Evolutionary conservation across 2,888 invertebrate species (phyloP).

Genomic region (Aporophyla lueneburgensis): DNA sequence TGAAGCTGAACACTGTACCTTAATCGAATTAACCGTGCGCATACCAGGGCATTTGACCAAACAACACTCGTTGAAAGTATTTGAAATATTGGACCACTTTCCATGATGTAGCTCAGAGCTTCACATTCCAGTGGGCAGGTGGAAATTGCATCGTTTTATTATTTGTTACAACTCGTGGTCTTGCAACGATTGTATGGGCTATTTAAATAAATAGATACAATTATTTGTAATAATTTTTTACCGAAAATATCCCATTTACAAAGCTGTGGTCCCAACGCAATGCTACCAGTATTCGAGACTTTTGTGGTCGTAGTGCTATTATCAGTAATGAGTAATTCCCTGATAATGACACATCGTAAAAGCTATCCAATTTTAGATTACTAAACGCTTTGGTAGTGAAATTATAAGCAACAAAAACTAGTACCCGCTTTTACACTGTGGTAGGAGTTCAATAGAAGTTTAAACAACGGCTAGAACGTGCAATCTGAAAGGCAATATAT

Average conservation of each 20-base stretch:
- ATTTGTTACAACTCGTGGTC: constrained; percentile 75
- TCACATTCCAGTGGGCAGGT: constrained; percentile 81
- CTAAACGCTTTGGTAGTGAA: constrained; percentile 41
- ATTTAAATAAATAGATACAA: constrained; percentile 76
- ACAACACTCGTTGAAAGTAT: constrained; percentile 66
- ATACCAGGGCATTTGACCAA: constrained; percentile 48
- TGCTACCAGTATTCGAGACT: constrained; percentile 41
- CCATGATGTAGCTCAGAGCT: constrained; percentile 79
- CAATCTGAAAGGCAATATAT: constrained; percentile 75
- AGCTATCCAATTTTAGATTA: constrained; percentile 57
- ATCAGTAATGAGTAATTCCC: constrained; percentile 56
- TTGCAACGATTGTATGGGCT: constrained; percentile 70
- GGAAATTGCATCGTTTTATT: constrained; percentile 81
- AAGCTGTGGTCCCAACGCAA: constrained; percentile 32
- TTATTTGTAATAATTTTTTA: constrained; percentile 62
- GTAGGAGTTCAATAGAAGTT: constrained; percentile 67
- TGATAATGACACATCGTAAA: constrained; percentile 56
- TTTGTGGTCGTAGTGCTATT: constrained; percentile 62
- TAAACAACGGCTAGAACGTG: constrained; percentile 76
- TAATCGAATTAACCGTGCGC: constrained; percentile 21
- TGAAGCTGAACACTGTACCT: constrained; percentile 9
- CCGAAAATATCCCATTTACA: constrained; percentile 59
- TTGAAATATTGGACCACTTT: constrained; percentile 86
- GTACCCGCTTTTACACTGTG: constrained; percentile 57
- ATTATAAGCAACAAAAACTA: constrained; percentile 50